These are phyloP conservation scores for Oenanthe melanoleuca DNA, from an alignment of 2,113 vertebrate genomes.

Conservation along the genomic window DNA sequence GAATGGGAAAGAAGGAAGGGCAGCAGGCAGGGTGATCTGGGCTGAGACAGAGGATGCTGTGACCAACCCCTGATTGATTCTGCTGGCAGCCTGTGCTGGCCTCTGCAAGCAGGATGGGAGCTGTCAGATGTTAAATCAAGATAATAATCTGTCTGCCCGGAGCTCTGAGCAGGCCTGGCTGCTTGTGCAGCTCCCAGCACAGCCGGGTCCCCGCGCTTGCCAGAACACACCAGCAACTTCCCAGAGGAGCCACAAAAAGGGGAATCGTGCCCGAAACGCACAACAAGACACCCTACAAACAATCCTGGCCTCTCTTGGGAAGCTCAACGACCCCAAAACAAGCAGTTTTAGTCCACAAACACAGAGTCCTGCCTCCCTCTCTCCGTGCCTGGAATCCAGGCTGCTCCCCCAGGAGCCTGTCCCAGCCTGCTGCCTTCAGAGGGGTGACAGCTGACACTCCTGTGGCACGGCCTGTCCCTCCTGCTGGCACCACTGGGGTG, in stretches of 20 bases:
- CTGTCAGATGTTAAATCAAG: slow-evolving; percentile 21
- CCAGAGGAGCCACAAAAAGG: neutral
- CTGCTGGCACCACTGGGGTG: fast-evolving
- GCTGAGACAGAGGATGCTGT: neutral
- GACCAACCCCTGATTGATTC: neutral
- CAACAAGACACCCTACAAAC: neutral
- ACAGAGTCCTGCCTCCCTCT: neutral
- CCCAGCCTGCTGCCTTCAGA: neutral
- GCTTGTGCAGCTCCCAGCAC: neutral
- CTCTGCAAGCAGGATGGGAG: neutral
- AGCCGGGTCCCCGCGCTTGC: fast-evolving
- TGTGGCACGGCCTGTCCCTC: neutral
- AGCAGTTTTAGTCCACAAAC: fast-evolving
- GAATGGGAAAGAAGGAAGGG: neutral
- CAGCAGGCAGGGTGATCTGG: neutral
- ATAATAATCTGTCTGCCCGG: neutral
- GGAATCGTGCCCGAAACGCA: neutral
- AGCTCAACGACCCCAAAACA: neutral
- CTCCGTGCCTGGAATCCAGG: neutral
- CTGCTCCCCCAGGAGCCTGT: neutral
- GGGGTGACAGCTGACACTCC: neutral
- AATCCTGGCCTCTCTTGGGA: neutral
- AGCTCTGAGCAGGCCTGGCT: slow-evolving; percentile 19
- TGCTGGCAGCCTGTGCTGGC: neutral
- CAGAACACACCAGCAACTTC: neutral